Conservation (phyloP, 2,888 invertebrate species). For the Drosophila paranaensis region DNA sequence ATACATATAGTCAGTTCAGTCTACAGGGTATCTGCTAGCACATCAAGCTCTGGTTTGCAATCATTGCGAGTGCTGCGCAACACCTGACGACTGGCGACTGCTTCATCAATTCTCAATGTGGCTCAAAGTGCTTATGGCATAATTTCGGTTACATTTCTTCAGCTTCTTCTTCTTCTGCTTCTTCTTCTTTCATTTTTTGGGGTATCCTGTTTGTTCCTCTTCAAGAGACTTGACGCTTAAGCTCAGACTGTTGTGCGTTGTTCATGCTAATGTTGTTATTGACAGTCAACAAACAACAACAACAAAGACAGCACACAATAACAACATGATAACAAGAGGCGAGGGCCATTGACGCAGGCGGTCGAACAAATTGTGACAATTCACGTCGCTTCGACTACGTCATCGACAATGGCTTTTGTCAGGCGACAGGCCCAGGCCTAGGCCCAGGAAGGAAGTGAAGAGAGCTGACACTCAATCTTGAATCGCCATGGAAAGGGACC, state of each 20-base stretch:
- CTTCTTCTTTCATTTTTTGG: neutral
- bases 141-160: conserved; percentile 45
- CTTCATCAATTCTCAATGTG: conserved; percentile 42
- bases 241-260: conserved; percentile 3
- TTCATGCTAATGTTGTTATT: conserved; percentile 37
- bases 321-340: conserved; percentile 21
- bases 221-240: conserved; percentile 49
- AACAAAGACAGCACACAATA: conserved; percentile 13
- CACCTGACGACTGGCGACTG: conserved; percentile 26
- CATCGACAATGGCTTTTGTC: conserved; percentile 28
- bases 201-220: conserved; percentile 39
- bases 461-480: conserved; percentile 49
- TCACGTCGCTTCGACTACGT: conserved; percentile 20
- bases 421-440: neutral
- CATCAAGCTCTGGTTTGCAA: conserved; percentile 1
- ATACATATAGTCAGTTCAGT: too few species aligned
- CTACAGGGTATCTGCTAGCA: neutral
- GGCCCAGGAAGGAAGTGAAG: conserved; percentile 34
- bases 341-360: conserved; percentile 39
- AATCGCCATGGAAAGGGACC: conserved; percentile 19
- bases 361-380: conserved; percentile 63
- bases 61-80: conserved; percentile 26
- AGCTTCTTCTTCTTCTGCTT: conserved; percentile 1
- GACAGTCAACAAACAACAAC: conserved; percentile 44
- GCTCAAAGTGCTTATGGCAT: conserved; percentile 57